Percentiles rank a stretch among this genome's conserved stretches.
Evolutionary conservation across 1,140 invertebrate genomes (phyloP).

Genomic region (Chironomus tepperi): DNA sequence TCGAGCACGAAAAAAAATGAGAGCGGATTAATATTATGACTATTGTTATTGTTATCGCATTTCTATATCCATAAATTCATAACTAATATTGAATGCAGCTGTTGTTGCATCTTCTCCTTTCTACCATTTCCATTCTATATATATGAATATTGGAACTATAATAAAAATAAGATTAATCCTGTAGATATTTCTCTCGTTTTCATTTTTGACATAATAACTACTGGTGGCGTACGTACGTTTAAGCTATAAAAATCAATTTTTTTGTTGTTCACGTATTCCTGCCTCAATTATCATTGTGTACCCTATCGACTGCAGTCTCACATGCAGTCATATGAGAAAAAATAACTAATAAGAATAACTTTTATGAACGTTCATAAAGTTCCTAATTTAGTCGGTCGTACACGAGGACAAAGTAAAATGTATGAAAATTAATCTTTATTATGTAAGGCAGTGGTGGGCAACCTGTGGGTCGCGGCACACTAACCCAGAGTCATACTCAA

Average conservation of each 20-base stretch:
- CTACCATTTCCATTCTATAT: not conserved
- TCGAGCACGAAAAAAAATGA: not conserved
- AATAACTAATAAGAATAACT: too few relatives aligned
- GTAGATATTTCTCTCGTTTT: not conserved
- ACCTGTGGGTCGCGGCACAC: too few relatives aligned
- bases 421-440: not conserved
- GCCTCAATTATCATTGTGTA: not conserved
- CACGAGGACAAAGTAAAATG: not conserved
- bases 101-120: not conserved
- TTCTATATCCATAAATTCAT: constrained; percentile 15
- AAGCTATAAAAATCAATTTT: not conserved
- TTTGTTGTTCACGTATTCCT: not conserved
- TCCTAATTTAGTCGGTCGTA: not conserved
- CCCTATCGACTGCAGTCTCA: too few relatives aligned
- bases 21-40: constrained; percentile 16
- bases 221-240: not conserved
- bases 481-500: too few relatives aligned
- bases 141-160: not conserved
- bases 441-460: too few relatives aligned
- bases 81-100: not conserved
- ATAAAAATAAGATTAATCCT: not conserved
- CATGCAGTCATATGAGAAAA: too few relatives aligned
- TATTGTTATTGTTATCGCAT: constrained; percentile 22
- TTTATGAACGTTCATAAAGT: not conserved
- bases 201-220: not conserved